A percentile compares a stretch with the other conserved stretches of the same genome.
Evolutionary conservation across 2,888 invertebrate species (phyloP).

Genomic region (Rhingia campestris): DNA sequence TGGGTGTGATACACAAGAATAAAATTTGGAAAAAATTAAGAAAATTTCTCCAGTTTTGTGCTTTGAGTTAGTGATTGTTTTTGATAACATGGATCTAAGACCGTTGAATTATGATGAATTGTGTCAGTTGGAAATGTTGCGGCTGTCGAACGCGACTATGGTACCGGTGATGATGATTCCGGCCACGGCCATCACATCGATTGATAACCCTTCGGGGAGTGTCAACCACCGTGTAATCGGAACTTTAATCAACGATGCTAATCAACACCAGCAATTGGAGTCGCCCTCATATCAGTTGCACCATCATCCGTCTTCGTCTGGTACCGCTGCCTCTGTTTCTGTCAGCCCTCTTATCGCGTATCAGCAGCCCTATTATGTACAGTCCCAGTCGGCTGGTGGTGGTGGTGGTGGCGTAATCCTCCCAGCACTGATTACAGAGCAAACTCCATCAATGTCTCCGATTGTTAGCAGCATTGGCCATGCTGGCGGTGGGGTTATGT

Average conservation of each 20-base stretch:
- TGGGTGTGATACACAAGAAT: slow-evolving; percentile 35
- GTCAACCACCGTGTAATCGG: slow-evolving; percentile 61
- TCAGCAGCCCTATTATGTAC: slow-evolving; percentile 69
- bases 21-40: neutral
- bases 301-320: slow-evolving; percentile 65
- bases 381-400: slow-evolving; percentile 57
- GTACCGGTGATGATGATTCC: slow-evolving; percentile 82
- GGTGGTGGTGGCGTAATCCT: slow-evolving; percentile 74
- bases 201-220: slow-evolving; percentile 39
- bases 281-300: slow-evolving; percentile 67
- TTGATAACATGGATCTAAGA: slow-evolving; percentile 79
- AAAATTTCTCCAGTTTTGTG: slow-evolving; percentile 17
- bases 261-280: slow-evolving; percentile 68
- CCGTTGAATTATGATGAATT: slow-evolving; percentile 81
- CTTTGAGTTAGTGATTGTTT: slow-evolving; percentile 3
- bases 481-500: slow-evolving; percentile 63
- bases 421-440: slow-evolving; percentile 78
- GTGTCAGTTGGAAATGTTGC: slow-evolving; percentile 81
- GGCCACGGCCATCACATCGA: slow-evolving; percentile 77
- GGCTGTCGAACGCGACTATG: slow-evolving; percentile 77
- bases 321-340: slow-evolving; percentile 20
- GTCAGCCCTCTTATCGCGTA: slow-evolving; percentile 62
- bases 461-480: slow-evolving; percentile 66
- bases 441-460: slow-evolving; percentile 64
- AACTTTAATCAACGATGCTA: slow-evolving; percentile 60